A percentile compares a stretch with the other conserved stretches of the same genome.
These are phyloP conservation scores for Pangasianodon hypophthalmus DNA, from an alignment of 2,113 vertebrate species.

Conservation along the genomic window DNA sequence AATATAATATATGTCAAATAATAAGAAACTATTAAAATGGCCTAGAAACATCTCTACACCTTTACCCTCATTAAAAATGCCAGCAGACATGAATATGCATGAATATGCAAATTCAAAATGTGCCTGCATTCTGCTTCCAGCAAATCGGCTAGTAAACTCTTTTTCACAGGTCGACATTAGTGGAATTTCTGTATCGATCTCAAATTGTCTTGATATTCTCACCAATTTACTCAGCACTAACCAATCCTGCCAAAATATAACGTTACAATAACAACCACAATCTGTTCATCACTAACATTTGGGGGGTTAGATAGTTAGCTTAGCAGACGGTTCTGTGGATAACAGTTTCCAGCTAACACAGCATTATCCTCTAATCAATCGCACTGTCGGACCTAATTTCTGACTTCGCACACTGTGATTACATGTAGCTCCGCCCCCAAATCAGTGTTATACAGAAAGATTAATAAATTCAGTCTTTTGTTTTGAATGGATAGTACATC, in stretches of 20 bases:
- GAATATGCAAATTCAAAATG: not conserved
- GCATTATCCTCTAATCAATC: not conserved
- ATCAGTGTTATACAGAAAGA: not conserved
- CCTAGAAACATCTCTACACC: not conserved
- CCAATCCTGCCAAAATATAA: not conserved
- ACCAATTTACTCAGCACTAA: not conserved
- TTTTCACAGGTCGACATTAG: not conserved
- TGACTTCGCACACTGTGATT: not conserved
- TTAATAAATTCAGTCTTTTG: not conserved
- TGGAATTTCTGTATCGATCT: no score
- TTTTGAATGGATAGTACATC: not conserved
- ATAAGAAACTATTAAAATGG: not conserved
- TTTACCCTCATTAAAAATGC: slow-evolving; percentile 11
- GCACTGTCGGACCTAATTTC: not conserved
- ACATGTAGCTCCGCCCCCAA: not conserved
- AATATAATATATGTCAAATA: not conserved
- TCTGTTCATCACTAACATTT: not conserved
- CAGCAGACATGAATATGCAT: slow-evolving; percentile 5
- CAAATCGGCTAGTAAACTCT: not conserved
- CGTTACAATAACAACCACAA: not conserved
- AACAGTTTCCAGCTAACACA: not conserved
- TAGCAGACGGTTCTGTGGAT: not conserved
- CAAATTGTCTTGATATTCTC: not conserved
- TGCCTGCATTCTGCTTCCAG: not conserved
- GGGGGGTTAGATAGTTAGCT: not conserved